phyloP scores from a whole-genome alignment of 2,797 vertebrate genomes.

The Numenius phaeopus region DNA sequence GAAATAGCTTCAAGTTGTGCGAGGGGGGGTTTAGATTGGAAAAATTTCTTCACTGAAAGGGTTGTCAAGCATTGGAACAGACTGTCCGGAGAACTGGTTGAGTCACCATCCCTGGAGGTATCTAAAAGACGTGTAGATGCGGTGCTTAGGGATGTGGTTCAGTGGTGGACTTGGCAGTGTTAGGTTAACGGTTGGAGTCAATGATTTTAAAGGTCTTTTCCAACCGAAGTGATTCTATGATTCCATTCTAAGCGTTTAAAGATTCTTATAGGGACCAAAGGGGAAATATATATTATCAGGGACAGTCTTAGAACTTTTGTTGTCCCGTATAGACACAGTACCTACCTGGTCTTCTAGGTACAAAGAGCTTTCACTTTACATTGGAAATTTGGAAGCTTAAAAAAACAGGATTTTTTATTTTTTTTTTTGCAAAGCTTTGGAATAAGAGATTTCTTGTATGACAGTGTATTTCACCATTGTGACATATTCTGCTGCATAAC shows the following conservation, averaged over 20 bases:
- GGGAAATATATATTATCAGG: not conserved
- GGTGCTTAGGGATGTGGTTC: not conserved
- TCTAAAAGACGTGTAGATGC: not conserved
- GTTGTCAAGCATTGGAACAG: not conserved
- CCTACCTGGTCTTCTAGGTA: not conserved
- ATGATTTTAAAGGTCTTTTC: not conserved
- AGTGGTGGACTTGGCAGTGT: not conserved
- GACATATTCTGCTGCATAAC: not conserved
- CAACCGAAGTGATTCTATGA: not conserved
- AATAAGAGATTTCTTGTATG: not conserved
- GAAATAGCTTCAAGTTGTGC: accelerated
- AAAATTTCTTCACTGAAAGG: not conserved
- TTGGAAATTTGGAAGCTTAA: not conserved
- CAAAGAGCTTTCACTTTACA: not conserved
- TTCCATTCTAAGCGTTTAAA: not conserved
- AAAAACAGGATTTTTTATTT: not conserved
- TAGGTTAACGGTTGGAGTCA: not conserved
- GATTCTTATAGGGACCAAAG: not conserved
- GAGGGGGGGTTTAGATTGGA: not conserved
- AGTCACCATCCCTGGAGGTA: not conserved
- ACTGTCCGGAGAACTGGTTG: not conserved
- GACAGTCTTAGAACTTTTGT: not conserved
- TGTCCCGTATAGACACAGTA: not conserved
- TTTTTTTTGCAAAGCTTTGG: not conserved
- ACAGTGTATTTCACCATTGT: not conserved